Percentiles rank a stretch among this genome's conserved stretches.
phyloP scores from a whole-genome alignment of 2,888 invertebrate species.

The Rhodophaea formosa region DNA sequence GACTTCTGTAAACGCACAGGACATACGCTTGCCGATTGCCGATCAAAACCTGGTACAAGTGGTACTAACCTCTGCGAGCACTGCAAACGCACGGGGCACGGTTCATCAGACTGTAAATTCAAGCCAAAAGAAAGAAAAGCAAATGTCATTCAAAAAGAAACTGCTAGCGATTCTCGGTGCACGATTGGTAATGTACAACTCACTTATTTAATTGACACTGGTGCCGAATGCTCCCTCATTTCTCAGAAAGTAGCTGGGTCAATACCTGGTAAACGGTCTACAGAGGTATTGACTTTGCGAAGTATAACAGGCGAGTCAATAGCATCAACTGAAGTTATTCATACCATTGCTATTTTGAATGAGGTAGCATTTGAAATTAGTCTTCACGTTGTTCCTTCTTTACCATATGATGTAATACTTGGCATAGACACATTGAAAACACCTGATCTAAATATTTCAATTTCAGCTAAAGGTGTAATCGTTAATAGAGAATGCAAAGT shows the following conservation, averaged over 20 bases:
- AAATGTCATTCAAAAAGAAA: neutral
- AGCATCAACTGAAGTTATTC: no score
- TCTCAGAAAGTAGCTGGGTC: neutral
- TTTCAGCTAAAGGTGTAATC: no score
- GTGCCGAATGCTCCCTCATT: neutral
- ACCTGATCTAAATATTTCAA: no score
- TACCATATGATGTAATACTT: constrained; percentile 13
- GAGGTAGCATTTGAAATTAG: constrained; percentile 1
- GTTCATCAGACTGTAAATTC: neutral
- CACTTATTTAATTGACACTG: neutral
- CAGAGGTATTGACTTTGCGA: neutral
- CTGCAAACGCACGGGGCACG: neutral
- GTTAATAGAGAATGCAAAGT: neutral
- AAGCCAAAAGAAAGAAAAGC: neutral
- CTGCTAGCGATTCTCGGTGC: neutral
- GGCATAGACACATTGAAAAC: constrained; percentile 12
- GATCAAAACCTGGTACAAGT: no score
- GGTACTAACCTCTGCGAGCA: neutral
- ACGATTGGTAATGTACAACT: constrained; percentile 4
- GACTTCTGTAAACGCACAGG: neutral
- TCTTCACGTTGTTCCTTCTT: constrained; percentile 4
- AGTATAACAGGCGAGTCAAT: constrained; percentile 2
- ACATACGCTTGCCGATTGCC: no score
- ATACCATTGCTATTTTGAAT: no score
- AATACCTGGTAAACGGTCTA: neutral